Percentiles rank a stretch among this genome's conserved stretches.
Evolutionary conservation across 1,140 invertebrate genomes (phyloP).

Genomic region (Drosophila quadrilineata): DNA sequence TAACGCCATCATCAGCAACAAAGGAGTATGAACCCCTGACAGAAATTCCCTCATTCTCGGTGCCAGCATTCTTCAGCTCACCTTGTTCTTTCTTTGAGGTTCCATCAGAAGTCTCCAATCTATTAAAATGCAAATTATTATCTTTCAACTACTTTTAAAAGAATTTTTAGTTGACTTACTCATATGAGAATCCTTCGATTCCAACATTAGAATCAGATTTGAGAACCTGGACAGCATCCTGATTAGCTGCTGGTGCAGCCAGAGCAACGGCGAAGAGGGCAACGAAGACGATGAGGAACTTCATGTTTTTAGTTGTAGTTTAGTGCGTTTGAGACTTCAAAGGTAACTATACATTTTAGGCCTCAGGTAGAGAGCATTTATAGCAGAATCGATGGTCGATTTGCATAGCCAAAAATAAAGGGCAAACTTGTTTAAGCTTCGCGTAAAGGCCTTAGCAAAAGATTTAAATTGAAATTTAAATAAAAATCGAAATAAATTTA

Average conservation of each 20-base stretch:
- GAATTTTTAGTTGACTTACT: slow-evolving; percentile 78
- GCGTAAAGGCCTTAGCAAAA: no score
- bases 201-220: slow-evolving; percentile 79
- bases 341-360: slow-evolving; percentile 24
- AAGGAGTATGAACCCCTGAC: slow-evolving; percentile 84
- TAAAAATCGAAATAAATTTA: no score
- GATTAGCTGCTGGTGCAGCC: slow-evolving; percentile 34
- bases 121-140: slow-evolving; percentile 19
- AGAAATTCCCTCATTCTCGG: slow-evolving; percentile 74
- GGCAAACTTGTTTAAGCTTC: slow-evolving; percentile 9
- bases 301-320: slow-evolving; percentile 41
- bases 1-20: slow-evolving; percentile 85
- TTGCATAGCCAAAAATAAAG: not conserved
- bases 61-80: slow-evolving; percentile 37
- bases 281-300: slow-evolving; percentile 68
- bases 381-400: not conserved
- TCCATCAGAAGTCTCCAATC: slow-evolving; percentile 51
- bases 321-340: slow-evolving; percentile 30
- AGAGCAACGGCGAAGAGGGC: slow-evolving; percentile 69
- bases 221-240: slow-evolving; percentile 52
- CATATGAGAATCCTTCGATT: slow-evolving; percentile 75
- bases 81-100: slow-evolving; percentile 6
- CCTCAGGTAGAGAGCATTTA: slow-evolving; percentile 3
- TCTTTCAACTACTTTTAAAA: not conserved
- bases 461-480: not conserved